Conservation (phyloP, 30 jellyfish, hydroid and myxozoan species). For the Haliclystus octoradiatus region DNA sequence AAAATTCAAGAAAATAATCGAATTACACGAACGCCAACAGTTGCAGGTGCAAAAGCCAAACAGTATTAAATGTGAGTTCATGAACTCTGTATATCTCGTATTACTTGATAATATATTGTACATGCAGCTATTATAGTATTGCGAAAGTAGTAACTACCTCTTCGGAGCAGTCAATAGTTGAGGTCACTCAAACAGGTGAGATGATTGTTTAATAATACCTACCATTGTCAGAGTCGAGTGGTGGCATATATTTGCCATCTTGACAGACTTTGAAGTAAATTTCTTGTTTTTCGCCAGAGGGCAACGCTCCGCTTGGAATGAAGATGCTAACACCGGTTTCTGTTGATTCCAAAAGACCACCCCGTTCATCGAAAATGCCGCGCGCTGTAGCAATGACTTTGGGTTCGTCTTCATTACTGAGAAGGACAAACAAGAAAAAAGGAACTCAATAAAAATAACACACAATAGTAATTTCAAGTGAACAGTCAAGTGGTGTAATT, state of each 20-base stretch:
- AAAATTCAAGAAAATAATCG: not conserved
- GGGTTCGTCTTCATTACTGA: constrained; percentile 54
- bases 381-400: constrained; percentile 94
- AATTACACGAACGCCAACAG: not conserved
- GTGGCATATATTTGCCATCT: constrained; percentile 95
- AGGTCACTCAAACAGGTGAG: too few relatives aligned
- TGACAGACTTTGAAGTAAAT: constrained; percentile 90
- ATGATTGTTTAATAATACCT: not conserved
- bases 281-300: constrained; percentile 87
- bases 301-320: constrained; percentile 96
- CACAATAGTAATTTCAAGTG: too few relatives aligned
- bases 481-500: too few relatives aligned
- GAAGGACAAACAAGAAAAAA: not conserved
- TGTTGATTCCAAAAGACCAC: constrained; percentile 88
- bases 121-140: too few relatives aligned
- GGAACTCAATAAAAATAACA: too few relatives aligned
- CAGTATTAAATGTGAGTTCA: not conserved
- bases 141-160: too few relatives aligned
- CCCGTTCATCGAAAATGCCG: constrained; percentile 92
- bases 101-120: too few relatives aligned
- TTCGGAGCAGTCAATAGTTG: too few relatives aligned
- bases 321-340: constrained; percentile 92
- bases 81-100: too few relatives aligned
- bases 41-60: not conserved
- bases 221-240: constrained; percentile 86